A percentile compares a stretch with the other conserved stretches of the same genome.
These are phyloP conservation scores for Brenthis ino DNA, from an alignment of 2,888 invertebrate genomes.

Conservation along the genomic window DNA sequence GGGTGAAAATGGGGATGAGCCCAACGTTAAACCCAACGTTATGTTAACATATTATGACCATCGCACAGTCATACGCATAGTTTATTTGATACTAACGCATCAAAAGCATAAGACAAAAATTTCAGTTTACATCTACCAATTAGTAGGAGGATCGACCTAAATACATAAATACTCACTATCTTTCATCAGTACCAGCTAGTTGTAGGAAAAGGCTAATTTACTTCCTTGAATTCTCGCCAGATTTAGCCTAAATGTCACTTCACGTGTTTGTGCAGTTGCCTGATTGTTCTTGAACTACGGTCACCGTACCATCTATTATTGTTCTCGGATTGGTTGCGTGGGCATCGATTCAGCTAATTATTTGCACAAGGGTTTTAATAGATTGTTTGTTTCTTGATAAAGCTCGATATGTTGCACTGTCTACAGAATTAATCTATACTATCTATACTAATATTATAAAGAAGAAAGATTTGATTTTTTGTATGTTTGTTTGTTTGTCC, in stretches of 20 bases:
- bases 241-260: conserved; percentile 52
- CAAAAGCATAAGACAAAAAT: too few species aligned
- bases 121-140: background rate
- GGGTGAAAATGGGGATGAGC: too few species aligned
- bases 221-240: conserved; percentile 30
- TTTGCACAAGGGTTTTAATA: conserved; percentile 28
- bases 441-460: too few species aligned
- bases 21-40: too few species aligned
- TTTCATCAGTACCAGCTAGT: background rate
- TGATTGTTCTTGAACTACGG: conserved; percentile 57
- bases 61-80: too few species aligned
- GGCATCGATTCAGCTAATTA: conserved; percentile 50
- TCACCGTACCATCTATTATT: conserved; percentile 44
- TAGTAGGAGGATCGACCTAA: background rate
- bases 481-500: too few species aligned
- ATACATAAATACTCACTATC: background rate
- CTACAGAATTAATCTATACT: too few species aligned
- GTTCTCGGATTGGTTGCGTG: conserved; percentile 51
- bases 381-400: background rate
- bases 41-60: too few species aligned
- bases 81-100: too few species aligned
- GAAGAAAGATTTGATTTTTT: too few species aligned
- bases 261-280: conserved; percentile 60
- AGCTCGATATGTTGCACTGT: background rate
- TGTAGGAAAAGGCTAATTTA: conserved; percentile 28